These are phyloP conservation scores for Trematomus loennbergii DNA, from an alignment of 2,113 vertebrate species.

Conservation along the genomic window DNA sequence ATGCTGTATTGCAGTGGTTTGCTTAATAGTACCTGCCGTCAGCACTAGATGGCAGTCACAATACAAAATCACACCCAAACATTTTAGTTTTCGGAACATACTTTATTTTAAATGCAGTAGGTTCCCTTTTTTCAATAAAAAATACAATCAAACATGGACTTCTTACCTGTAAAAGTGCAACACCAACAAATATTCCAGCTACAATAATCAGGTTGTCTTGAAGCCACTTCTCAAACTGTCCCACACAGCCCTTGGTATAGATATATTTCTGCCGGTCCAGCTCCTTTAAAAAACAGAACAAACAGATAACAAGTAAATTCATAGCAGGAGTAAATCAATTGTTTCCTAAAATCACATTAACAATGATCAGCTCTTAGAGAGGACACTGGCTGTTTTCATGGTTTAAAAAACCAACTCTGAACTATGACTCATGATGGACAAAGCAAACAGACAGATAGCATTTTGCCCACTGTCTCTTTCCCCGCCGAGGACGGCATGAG, in stretches of 20 bases:
- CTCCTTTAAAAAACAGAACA: slow-evolving; percentile 78
- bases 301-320: background rate
- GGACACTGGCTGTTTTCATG: background rate
- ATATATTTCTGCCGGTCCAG: slow-evolving; percentile 89
- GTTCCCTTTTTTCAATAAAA: background rate
- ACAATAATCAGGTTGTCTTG: slow-evolving; percentile 92
- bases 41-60: slow-evolving; percentile 76
- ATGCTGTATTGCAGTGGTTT: background rate
- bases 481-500: background rate
- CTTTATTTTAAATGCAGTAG: background rate
- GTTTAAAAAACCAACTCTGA: slow-evolving; percentile 32
- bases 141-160: background rate
- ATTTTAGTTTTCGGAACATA: slow-evolving; percentile 1
- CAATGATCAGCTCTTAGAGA: background rate
- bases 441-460: slow-evolving; percentile 24
- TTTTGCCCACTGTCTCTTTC: slow-evolving; percentile 29
- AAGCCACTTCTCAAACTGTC: slow-evolving; percentile 95
- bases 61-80: slow-evolving; percentile 34
- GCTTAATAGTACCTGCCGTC: background rate
- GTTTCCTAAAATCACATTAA: background rate
- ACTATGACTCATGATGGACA: slow-evolving; percentile 51
- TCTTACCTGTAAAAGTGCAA: slow-evolving; percentile 92
- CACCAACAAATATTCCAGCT: slow-evolving; percentile 89
- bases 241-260: slow-evolving; percentile 92
- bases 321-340: background rate